Evolutionary conservation across 2,113 vertebrate genomes (phyloP).

Genomic region (Callorhinus ursinus): DNA sequence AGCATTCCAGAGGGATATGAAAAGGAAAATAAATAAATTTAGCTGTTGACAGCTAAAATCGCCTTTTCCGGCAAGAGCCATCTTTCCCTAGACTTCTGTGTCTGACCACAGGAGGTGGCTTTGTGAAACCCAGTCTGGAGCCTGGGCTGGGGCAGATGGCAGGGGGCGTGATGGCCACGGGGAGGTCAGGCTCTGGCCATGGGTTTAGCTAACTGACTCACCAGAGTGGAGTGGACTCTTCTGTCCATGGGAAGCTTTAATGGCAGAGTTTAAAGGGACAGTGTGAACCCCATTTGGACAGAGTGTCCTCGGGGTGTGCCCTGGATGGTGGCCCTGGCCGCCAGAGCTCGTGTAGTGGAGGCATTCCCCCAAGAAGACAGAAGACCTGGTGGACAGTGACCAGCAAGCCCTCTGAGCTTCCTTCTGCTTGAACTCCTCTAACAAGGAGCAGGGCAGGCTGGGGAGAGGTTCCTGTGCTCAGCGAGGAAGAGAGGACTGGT

Average conservation of each 20-base stretch:
- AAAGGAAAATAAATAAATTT: background rate
- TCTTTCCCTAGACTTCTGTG: background rate
- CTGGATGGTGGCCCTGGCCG: background rate
- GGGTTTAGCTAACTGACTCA: background rate
- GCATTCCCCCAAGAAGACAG: background rate
- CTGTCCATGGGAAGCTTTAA: too few species aligned
- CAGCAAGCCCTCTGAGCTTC: background rate
- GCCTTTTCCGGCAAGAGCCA: slow-evolving; percentile 1
- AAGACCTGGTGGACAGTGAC: accelerated
- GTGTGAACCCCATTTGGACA: background rate
- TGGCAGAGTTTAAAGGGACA: background rate
- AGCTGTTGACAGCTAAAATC: background rate
- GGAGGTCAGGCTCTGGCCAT: background rate
- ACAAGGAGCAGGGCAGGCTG: background rate
- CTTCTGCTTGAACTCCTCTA: background rate
- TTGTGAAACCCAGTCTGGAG: background rate
- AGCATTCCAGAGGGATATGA: background rate
- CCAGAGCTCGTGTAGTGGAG: background rate
- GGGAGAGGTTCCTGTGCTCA: background rate
- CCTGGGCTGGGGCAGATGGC: background rate
- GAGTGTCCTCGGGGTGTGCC: background rate
- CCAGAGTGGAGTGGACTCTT: background rate
- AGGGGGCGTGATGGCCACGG: background rate
- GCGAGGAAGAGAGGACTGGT: background rate
- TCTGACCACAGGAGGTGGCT: slow-evolving; percentile 65